A percentile compares a stretch with the other conserved stretches of the same genome.
These are phyloP conservation scores for Eucidaris tribuloides DNA, from an alignment of 35 echinoderm and acorn worm genomes.

Conservation along the genomic window DNA sequence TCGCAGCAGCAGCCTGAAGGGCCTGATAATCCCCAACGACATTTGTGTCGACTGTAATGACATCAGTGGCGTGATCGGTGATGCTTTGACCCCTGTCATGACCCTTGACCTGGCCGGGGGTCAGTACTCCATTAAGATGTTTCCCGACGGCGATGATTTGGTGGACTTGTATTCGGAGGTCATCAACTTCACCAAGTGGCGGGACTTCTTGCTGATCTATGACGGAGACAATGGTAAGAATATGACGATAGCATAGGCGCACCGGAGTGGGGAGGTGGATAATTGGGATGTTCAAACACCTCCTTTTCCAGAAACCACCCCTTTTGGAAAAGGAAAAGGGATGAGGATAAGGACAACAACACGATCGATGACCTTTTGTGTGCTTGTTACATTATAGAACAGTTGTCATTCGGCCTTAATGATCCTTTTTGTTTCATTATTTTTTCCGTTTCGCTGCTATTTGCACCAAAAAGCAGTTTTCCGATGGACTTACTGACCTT, in stretches of 20 bases:
- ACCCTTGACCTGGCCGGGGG: conserved; percentile 46
- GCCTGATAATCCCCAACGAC: conserved; percentile 71
- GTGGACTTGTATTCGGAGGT: conserved; percentile 41
- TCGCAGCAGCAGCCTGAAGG: conserved; percentile 39
- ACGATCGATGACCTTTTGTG: too few relatives aligned
- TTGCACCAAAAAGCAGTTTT: too few relatives aligned
- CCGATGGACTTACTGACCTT: too few relatives aligned
- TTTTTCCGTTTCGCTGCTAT: too few relatives aligned
- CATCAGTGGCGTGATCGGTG: conserved; percentile 65
- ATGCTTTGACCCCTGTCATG: conserved; percentile 67
- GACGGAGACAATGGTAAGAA: conserved; percentile 65
- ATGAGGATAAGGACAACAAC: too few relatives aligned
- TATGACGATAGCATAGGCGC: background rate
- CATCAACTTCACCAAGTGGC: conserved; percentile 91
- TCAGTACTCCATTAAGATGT: conserved; percentile 53
- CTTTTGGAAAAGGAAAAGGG: too few relatives aligned
- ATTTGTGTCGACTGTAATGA: conserved; percentile 54
- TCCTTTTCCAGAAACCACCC: background rate
- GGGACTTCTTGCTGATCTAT: conserved; percentile 79
- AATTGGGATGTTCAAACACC: background rate
- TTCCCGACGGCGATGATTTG: conserved; percentile 51
- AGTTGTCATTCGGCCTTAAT: too few relatives aligned
- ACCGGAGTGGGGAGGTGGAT: too few relatives aligned
- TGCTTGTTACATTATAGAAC: too few relatives aligned
- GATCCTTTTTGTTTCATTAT: too few relatives aligned